A percentile compares a stretch with the other conserved stretches of the same genome.
phyloP scores from a whole-genome alignment of 2,797 vertebrate genomes.

The Allobates femoralis region DNA sequence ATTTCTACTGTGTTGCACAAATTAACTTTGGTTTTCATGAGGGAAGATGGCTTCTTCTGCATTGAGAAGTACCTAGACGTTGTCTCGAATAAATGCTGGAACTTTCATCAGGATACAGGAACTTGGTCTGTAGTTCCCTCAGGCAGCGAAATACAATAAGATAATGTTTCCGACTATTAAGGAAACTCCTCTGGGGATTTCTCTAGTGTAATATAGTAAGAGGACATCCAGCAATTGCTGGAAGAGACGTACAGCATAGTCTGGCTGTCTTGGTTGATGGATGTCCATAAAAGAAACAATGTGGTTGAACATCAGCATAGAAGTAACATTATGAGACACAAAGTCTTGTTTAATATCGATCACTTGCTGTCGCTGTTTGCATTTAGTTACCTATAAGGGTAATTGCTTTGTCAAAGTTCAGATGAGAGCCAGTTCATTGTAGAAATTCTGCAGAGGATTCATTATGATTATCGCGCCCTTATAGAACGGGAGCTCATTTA shows the following conservation, averaged over 20 bases:
- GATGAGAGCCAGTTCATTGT: conserved; percentile 66
- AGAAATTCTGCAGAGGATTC: conserved; percentile 65
- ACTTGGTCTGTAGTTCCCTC: conserved; percentile 20
- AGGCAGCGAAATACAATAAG: conserved; percentile 44
- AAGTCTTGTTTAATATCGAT: conserved; percentile 69
- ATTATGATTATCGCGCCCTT: conserved; percentile 33
- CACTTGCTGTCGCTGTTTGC: conserved; percentile 68
- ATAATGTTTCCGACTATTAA: conserved; percentile 14
- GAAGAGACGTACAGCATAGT: conserved; percentile 64
- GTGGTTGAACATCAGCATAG: conserved; percentile 65
- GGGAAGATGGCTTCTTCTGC: conserved; percentile 39
- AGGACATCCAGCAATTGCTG: conserved; percentile 66
- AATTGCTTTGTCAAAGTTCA: conserved; percentile 71
- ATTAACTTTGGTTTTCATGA: conserved; percentile 43
- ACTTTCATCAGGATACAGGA: conserved; percentile 40
- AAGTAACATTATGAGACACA: conserved; percentile 69
- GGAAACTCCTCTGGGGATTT: conserved; percentile 51
- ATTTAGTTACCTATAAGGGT: conserved; percentile 68
- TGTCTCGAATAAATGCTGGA: not conserved
- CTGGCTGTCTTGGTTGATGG: conserved; percentile 64
- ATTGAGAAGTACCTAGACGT: conserved; percentile 22
- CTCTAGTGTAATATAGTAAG: conserved; percentile 47
- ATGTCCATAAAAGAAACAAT: conserved; percentile 66
- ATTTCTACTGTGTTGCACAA: conserved; percentile 59
- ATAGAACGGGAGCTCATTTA: not conserved